Evolutionary conservation across 2,888 invertebrate species (phyloP).

Genomic region (Hoplodrina blanda): DNA sequence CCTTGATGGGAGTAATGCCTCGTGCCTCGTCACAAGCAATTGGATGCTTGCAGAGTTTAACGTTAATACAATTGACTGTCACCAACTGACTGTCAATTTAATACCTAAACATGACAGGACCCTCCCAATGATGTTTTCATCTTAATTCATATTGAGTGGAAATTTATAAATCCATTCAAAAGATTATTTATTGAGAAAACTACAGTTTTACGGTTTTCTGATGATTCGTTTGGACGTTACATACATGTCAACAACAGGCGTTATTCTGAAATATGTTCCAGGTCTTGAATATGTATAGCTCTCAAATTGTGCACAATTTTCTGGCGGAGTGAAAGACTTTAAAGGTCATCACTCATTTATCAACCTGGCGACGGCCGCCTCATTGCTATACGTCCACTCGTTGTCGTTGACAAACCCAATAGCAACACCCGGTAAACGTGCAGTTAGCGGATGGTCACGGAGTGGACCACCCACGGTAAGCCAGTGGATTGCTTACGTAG

Average conservation of each 20-base stretch:
- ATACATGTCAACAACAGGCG: not conserved
- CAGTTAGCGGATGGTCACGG: too few species aligned
- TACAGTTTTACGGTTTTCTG: not conserved
- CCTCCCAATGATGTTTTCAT: not conserved
- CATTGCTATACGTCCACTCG: too few species aligned
- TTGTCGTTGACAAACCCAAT: too few species aligned
- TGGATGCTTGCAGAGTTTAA: slow-evolving; percentile 22
- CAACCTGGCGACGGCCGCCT: too few species aligned
- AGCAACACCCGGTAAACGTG: too few species aligned
- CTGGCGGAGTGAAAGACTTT: too few species aligned
- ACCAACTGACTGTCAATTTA: slow-evolving; percentile 43
- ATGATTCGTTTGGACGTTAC: not conserved
- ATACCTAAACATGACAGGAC: slow-evolving; percentile 6
- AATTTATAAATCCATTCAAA: not conserved
- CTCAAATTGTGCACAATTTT: not conserved
- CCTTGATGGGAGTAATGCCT: slow-evolving; percentile 22
- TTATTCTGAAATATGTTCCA: not conserved
- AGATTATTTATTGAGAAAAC: too few species aligned
- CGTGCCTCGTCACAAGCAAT: slow-evolving; percentile 29
- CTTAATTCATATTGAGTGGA: not conserved
- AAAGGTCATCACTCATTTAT: too few species aligned
- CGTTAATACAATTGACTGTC: slow-evolving; percentile 37
- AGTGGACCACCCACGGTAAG: too few species aligned
- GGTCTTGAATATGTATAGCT: too few species aligned
- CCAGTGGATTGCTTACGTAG: too few species aligned